phyloP scores from a whole-genome alignment of 2,113 vertebrate species.

The Glaucomys volans region DNA sequence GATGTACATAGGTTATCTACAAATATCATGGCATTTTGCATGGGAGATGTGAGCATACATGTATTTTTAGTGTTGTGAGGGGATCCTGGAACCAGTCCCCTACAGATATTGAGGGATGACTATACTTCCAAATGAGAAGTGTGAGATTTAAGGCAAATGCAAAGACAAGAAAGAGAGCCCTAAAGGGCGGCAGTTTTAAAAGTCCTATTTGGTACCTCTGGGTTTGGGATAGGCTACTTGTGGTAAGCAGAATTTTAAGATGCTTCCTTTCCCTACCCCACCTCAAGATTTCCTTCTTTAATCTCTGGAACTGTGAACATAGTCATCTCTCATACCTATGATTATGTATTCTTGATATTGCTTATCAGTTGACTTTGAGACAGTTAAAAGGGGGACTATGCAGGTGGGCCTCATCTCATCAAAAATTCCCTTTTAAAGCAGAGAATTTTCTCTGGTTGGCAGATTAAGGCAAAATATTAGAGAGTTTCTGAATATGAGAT shows the following conservation, averaged over 20 bases:
- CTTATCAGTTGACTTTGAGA: not conserved
- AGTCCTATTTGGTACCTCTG: not conserved
- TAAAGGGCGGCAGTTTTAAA: not conserved
- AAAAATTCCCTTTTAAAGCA: not conserved
- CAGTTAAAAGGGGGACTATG: not conserved
- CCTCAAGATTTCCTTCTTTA: not conserved
- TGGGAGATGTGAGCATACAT: not conserved
- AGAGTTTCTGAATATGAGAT: not conserved
- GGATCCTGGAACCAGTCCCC: not conserved
- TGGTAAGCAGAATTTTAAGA: constrained; percentile 42
- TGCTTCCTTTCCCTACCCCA: not conserved
- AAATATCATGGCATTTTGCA: not conserved
- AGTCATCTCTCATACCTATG: not conserved
- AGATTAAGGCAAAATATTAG: not conserved
- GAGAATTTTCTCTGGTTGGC: not conserved
- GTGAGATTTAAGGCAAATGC: not conserved
- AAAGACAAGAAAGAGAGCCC: not conserved
- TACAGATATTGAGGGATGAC: not conserved
- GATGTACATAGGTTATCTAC: not conserved
- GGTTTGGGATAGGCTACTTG: not conserved
- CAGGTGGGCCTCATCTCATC: not conserved
- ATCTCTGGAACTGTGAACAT: not conserved
- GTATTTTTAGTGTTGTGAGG: not conserved
- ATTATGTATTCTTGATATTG: not conserved
- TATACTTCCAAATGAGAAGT: not conserved